Conservation (phyloP, 2,113 vertebrate genomes). For the Myodes glareolus region DNA sequence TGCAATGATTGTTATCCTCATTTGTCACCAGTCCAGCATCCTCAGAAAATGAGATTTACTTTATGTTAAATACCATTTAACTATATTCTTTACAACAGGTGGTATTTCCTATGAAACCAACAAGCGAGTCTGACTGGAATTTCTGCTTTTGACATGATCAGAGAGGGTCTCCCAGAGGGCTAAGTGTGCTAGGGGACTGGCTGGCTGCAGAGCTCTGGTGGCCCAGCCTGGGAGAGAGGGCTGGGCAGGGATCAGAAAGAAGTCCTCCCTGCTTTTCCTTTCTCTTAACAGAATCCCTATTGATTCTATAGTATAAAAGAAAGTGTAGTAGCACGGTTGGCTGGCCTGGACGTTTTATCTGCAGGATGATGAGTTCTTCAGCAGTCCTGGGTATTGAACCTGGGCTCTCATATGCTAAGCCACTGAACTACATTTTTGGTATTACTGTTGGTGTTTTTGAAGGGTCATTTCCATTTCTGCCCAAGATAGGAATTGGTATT, state of each 20-base stretch:
- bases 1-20: background rate
- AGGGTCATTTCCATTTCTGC: constrained; percentile 38
- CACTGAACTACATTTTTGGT: background rate
- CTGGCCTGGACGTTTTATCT: background rate
- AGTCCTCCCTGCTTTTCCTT: background rate
- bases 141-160: background rate
- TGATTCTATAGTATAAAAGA: background rate
- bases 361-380: background rate
- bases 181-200: background rate
- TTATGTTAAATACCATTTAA: background rate
- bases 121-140: background rate
- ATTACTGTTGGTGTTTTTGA: background rate
- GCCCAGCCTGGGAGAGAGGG: background rate
- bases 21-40: background rate
- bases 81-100: background rate
- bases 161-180: background rate
- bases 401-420: background rate
- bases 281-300: background rate
- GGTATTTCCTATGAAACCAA: background rate
- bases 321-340: background rate
- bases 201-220: background rate
- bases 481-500: background rate
- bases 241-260: background rate
- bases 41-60: background rate
- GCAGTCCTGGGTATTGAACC: background rate